Evolutionary conservation across 92 coral and sea anemone species (phyloP).

Genomic region (Scolanthus callimorphus): DNA sequence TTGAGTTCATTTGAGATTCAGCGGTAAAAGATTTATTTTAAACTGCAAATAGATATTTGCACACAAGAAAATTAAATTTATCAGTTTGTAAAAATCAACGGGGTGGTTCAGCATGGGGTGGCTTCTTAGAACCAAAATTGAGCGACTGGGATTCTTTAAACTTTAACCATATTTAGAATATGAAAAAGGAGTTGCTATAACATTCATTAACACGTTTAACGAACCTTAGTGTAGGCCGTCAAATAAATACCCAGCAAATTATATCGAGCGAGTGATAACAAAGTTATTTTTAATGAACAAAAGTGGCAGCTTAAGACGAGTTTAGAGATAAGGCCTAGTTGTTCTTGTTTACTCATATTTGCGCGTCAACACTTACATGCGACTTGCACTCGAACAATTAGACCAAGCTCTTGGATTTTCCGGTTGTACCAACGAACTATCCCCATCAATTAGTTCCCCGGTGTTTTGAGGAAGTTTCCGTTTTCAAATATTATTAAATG

Average conservation of each 20-base stretch:
- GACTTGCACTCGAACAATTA: neutral
- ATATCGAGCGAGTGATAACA: constrained; percentile 51
- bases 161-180: no score
- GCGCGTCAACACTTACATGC: neutral
- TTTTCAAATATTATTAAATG: constrained; percentile 78
- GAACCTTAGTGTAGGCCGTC: constrained; percentile 11
- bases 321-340: constrained; percentile 2
- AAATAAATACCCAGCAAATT: constrained; percentile 48
- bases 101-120: no score
- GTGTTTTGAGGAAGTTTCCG: constrained; percentile 74
- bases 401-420: neutral
- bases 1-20: constrained; percentile 66
- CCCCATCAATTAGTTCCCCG: constrained; percentile 83
- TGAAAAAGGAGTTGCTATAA: constrained; percentile 1
- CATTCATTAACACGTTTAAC: constrained; percentile 22
- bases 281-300: constrained; percentile 57
- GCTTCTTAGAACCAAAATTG: no score
- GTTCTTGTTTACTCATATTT: neutral
- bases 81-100: neutral
- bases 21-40: constrained; percentile 46
- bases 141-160: no score
- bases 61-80: constrained; percentile 55
- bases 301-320: constrained; percentile 19
- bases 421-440: constrained; percentile 17
- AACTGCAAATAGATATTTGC: constrained; percentile 70